Percentiles rank a stretch among this genome's conserved stretches.
phyloP scores from a whole-genome alignment of 2,888 invertebrate genomes.

The Philopedon plagiatum region DNA sequence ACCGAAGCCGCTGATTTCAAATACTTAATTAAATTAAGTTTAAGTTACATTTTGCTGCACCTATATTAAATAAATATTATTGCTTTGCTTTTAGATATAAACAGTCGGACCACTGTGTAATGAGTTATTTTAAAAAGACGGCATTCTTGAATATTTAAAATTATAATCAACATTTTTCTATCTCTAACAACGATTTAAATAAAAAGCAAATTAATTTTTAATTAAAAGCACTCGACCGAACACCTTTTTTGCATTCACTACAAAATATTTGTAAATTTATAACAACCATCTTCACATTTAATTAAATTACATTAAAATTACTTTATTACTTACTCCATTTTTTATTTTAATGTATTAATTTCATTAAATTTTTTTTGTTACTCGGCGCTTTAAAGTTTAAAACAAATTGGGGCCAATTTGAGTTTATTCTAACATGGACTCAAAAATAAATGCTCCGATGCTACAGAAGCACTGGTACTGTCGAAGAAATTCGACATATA shows the following conservation, averaged over 20 bases:
- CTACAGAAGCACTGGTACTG: too few species aligned
- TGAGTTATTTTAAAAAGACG: background rate
- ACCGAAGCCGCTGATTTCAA: too few species aligned
- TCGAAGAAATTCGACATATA: too few species aligned
- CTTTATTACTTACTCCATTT: background rate
- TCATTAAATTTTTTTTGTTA: too few species aligned
- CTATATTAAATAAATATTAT: too few species aligned
- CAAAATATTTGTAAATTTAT: background rate
- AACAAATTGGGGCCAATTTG: too few species aligned
- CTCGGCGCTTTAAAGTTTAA: too few species aligned
- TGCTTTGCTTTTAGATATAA: too few species aligned
- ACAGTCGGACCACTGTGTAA: background rate
- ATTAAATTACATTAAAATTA: background rate
- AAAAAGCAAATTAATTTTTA: background rate
- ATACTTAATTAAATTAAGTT: too few species aligned
- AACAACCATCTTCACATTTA: background rate
- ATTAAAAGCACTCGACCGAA: background rate
- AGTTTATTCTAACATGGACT: too few species aligned
- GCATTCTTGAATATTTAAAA: background rate
- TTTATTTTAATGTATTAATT: background rate
- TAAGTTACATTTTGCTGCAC: too few species aligned
- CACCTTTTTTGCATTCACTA: background rate
- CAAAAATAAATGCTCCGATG: too few species aligned
- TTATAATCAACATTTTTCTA: slow-evolving; percentile 9
- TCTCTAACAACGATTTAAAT: background rate